Evolutionary conservation across 2,797 vertebrate species (phyloP).

Genomic region (Scarus forsteni): DNA sequence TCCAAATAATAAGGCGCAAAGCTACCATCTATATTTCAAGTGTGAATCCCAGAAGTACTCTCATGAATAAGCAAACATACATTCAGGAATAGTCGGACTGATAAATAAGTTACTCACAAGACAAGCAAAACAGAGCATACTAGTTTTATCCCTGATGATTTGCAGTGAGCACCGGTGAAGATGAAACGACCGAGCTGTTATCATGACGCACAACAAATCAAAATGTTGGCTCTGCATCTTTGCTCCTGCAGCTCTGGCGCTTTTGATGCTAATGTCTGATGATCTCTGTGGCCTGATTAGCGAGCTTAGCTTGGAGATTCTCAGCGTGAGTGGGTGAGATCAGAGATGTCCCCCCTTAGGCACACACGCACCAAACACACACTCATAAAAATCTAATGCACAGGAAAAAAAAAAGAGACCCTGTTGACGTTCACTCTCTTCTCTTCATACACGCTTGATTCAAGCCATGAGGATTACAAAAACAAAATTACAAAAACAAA

Average conservation of each 20-base stretch:
- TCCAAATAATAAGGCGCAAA: constrained; percentile 23
- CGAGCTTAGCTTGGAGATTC: constrained; percentile 49
- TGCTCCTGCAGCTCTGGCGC: constrained; percentile 46
- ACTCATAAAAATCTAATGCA: constrained; percentile 41
- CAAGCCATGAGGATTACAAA: not conserved
- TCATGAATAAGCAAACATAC: not conserved
- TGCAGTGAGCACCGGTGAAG: constrained; percentile 17
- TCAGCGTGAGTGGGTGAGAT: constrained; percentile 59
- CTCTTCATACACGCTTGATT: constrained; percentile 14
- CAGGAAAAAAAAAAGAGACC: constrained; percentile 15
- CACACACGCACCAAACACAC: not conserved
- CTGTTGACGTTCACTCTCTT: constrained; percentile 8
- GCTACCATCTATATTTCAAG: constrained; percentile 20
- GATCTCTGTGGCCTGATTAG: constrained; percentile 68
- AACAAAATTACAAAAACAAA: constrained; percentile 18
- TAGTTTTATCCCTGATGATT: constrained; percentile 29
- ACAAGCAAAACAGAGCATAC: constrained; percentile 21
- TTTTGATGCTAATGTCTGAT: constrained; percentile 65
- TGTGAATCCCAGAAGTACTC: not conserved
- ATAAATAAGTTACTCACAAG: not conserved
- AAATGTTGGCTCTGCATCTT: constrained; percentile 52
- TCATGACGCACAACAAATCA: constrained; percentile 38
- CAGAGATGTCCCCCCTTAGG: constrained; percentile 48
- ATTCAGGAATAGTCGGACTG: constrained; percentile 15
- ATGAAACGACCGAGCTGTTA: constrained; percentile 33